Percentiles rank a stretch among this genome's conserved stretches.
Conservation (phyloP, 1,140 invertebrate genomes). For the Galendromus occidentalis region DNA sequence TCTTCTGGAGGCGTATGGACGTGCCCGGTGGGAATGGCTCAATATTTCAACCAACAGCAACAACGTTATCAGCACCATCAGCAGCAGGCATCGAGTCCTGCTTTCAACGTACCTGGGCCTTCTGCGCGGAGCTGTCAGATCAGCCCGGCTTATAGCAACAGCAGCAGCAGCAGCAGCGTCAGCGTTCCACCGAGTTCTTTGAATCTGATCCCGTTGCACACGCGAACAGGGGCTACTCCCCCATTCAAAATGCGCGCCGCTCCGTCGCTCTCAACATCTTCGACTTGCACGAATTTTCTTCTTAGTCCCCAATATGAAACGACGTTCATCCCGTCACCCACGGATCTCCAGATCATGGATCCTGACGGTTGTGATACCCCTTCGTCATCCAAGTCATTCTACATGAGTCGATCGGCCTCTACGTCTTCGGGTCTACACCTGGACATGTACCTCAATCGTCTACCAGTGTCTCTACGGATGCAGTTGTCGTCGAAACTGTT, state of each 20-base stretch:
- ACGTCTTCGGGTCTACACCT: constrained; percentile 16
- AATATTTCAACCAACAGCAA: constrained; percentile 2
- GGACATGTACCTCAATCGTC: constrained; percentile 17
- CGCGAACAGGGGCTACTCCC: constrained; percentile 10
- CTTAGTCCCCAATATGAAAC: constrained; percentile 8
- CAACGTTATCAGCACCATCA: not conserved
- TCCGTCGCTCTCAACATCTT: constrained; percentile 11
- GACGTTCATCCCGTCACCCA: constrained; percentile 7
- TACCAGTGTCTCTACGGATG: constrained; percentile 17
- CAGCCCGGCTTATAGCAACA: constrained; percentile 8
- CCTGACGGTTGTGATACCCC: constrained; percentile 8
- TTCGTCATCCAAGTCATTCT: constrained; percentile 10
- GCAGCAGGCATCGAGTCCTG: not conserved
- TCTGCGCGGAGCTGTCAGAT: not conserved
- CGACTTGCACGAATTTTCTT: constrained; percentile 12
- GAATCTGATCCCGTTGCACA: not conserved
- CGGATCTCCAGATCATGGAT: not conserved
- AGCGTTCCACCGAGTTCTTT: constrained; percentile 11
- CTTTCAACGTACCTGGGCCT: not conserved
- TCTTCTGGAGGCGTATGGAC: not conserved
- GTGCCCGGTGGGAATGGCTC: not conserved
- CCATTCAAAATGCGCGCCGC: constrained; percentile 11
- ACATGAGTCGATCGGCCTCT: constrained; percentile 11
- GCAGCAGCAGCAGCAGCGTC: constrained; percentile 1
- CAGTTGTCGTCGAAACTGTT: constrained; percentile 18